Conservation (phyloP, 2,797 vertebrate genomes). For the Chiroxiphia lanceolata region DNA sequence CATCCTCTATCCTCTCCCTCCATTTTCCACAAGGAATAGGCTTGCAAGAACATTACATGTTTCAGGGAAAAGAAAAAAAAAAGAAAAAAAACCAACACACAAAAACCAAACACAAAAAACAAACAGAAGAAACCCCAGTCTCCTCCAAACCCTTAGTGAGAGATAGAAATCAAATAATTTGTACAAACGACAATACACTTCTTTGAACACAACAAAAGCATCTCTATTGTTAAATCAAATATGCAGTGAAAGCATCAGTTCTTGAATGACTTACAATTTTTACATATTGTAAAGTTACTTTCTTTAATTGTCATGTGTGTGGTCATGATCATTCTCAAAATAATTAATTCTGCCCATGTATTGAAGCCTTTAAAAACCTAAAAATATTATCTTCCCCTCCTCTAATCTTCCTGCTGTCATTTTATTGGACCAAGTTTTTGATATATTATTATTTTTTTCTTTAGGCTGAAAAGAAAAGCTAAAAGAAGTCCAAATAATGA, state of each 20-base stretch:
- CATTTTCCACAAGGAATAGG: not conserved
- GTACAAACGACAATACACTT: not conserved
- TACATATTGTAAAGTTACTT: not conserved
- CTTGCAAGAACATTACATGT: not conserved
- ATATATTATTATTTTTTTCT: not conserved
- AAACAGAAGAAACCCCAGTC: fast-evolving
- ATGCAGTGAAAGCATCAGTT: not conserved
- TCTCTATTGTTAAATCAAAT: not conserved
- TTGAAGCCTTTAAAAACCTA: not conserved
- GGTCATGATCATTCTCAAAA: not conserved
- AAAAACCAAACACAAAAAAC: not conserved
- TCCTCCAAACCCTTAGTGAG: not conserved
- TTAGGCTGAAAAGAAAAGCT: not conserved
- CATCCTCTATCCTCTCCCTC: not conserved
- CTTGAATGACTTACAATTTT: not conserved
- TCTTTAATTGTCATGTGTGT: not conserved
- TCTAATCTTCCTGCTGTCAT: not conserved
- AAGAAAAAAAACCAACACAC: not conserved
- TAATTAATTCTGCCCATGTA: not conserved
- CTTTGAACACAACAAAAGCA: not conserved
- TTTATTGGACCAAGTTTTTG: not conserved
- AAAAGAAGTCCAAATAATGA: not conserved
- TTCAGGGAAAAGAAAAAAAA: not conserved
- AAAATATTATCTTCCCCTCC: not conserved
- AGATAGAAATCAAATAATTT: not conserved